Conservation (phyloP, 2,888 invertebrate genomes). For the Melikaiella ostensackeni region DNA sequence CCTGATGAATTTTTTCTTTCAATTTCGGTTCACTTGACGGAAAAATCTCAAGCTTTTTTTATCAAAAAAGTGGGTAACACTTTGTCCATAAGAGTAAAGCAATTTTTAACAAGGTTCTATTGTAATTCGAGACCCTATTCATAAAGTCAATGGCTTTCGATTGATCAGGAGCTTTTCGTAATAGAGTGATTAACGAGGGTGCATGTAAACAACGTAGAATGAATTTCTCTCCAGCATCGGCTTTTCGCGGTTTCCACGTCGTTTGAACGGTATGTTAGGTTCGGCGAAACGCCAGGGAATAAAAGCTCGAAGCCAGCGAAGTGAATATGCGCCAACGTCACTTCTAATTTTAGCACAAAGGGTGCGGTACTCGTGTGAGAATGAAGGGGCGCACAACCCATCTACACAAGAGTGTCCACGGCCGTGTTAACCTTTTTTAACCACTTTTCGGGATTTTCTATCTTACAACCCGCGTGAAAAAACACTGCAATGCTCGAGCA, state of each 20-base stretch:
- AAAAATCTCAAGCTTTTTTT: no score
- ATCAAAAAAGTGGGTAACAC: not conserved
- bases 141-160: not conserved
- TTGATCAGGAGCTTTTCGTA: not conserved
- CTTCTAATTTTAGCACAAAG: conserved; percentile 75
- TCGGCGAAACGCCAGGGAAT: conserved; percentile 62
- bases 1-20: no score
- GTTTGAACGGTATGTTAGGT: conserved; percentile 54
- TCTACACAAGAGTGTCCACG: conserved; percentile 24
- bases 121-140: not conserved
- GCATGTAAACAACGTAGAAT: not conserved
- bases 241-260: conserved; percentile 36
- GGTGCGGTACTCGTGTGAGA: conserved; percentile 60
- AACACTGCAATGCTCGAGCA: no score
- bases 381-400: conserved; percentile 16
- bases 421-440: conserved; percentile 12
- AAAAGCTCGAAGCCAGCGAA: conserved; percentile 67
- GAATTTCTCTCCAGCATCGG: conserved; percentile 29
- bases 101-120: not conserved
- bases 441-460: conserved; percentile 33
- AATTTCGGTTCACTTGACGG: not conserved
- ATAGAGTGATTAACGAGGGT: not conserved
- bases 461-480: no score
- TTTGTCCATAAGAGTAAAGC: not conserved
- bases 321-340: conserved; percentile 71